Evolutionary conservation across 2,797 vertebrate species (phyloP).

Genomic region (Lates japonicus): DNA sequence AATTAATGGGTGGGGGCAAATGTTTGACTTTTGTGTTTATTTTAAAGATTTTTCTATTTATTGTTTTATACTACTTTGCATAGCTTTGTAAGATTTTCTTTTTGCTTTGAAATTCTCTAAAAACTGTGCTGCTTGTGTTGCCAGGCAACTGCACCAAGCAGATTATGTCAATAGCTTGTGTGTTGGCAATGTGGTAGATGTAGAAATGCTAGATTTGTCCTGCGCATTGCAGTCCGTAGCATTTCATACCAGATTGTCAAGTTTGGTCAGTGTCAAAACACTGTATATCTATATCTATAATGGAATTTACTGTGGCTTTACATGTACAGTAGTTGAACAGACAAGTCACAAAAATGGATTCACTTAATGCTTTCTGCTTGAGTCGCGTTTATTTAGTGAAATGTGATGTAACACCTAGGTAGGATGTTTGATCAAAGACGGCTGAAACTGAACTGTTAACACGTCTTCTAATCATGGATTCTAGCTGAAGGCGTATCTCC

Average conservation of each 20-base stretch:
- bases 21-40: slow-evolving; percentile 68
- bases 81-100: slow-evolving; percentile 73
- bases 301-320: slow-evolving; percentile 75
- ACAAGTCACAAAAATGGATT: slow-evolving; percentile 74
- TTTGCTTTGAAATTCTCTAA: slow-evolving; percentile 77
- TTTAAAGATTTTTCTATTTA: slow-evolving; percentile 78
- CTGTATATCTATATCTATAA: slow-evolving; percentile 80
- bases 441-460: slow-evolving; percentile 62
- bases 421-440: slow-evolving; percentile 76
- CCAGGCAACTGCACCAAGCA: slow-evolving; percentile 83
- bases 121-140: slow-evolving; percentile 79
- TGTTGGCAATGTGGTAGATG: slow-evolving; percentile 83
- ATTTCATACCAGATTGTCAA: slow-evolving; percentile 78
- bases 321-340: slow-evolving; percentile 79
- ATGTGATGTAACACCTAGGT: slow-evolving; percentile 83
- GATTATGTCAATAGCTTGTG: slow-evolving; percentile 81
- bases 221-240: slow-evolving; percentile 81
- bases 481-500: slow-evolving; percentile 45
- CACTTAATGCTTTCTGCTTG: slow-evolving; percentile 79
- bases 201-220: slow-evolving; percentile 83
- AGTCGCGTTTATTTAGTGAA: slow-evolving; percentile 84
- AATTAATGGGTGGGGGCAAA: slow-evolving; percentile 34
- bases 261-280: slow-evolving; percentile 77
- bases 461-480: slow-evolving; percentile 57
- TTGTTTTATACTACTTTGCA: slow-evolving; percentile 82